phyloP scores from a whole-genome alignment of 2,888 invertebrate genomes.

The Allophyes oxyacanthae region DNA sequence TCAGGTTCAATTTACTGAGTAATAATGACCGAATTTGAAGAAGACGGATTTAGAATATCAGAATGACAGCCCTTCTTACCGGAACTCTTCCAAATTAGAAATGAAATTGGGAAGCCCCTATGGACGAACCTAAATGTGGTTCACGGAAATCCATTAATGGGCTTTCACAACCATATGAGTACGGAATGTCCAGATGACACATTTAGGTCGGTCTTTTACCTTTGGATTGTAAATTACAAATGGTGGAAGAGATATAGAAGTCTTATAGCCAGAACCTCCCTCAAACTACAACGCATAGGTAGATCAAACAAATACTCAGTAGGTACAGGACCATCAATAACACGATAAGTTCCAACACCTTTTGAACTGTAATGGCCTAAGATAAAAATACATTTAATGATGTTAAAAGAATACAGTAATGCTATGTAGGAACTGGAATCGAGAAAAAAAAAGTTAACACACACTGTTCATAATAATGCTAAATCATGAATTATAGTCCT shows the following conservation, averaged over 20 bases:
- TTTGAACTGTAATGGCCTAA: slow-evolving; percentile 30
- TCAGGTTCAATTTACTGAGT: no score
- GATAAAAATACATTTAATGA: slow-evolving; percentile 22
- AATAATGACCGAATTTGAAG: no score
- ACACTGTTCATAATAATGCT: no score
- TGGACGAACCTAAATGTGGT: neutral
- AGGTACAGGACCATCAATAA: slow-evolving; percentile 10
- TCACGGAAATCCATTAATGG: slow-evolving; percentile 6
- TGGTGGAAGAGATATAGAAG: slow-evolving; percentile 9
- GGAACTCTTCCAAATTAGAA: no score
- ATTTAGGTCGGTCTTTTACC: slow-evolving; percentile 9
- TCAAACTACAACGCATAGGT: slow-evolving; percentile 14
- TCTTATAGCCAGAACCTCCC: slow-evolving; percentile 37
- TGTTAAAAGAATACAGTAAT: slow-evolving; percentile 7
- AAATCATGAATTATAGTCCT: no score
- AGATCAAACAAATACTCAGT: neutral
- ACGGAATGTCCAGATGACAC: slow-evolving; percentile 13
- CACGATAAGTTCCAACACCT: slow-evolving; percentile 8
- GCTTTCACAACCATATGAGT: slow-evolving; percentile 5
- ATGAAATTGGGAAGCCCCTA: no score
- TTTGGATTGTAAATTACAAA: slow-evolving; percentile 18
- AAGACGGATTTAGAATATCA: no score
- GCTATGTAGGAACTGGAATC: neutral
- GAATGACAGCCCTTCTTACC: no score
- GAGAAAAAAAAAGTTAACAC: neutral